Conservation (phyloP, 2,797 vertebrate genomes). For the Percopsis omiscomaycus region DNA sequence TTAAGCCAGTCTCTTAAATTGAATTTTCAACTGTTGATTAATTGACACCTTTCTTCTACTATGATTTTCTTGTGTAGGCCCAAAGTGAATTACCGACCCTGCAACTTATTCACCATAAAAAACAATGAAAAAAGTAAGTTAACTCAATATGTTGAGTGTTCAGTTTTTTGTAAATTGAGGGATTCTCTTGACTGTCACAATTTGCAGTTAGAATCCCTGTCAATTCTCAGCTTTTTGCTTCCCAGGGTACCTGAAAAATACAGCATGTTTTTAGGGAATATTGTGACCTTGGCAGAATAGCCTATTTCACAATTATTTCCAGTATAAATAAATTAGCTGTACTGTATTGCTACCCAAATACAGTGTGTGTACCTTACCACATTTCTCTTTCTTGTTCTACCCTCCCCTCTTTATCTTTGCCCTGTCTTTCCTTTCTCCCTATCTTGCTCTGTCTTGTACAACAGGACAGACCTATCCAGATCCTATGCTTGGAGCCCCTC, state of each 20-base stretch:
- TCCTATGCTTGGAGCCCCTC: constrained; percentile 66
- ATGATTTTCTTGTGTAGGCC: constrained; percentile 55
- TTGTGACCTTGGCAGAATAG: too few relatives aligned
- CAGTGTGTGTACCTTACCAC: too few relatives aligned
- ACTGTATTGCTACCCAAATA: too few relatives aligned
- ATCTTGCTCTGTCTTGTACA: constrained; percentile 1
- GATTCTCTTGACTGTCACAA: constrained; percentile 1
- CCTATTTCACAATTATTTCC: too few relatives aligned
- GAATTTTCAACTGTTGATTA: constrained; percentile 15
- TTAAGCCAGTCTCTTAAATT: constrained; percentile 26
- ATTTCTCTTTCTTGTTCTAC: not conserved
- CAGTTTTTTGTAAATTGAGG: constrained; percentile 16
- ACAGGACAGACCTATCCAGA: constrained; percentile 68
- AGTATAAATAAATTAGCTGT: too few relatives aligned
- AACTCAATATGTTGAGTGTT: not conserved
- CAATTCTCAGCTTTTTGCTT: too few relatives aligned
- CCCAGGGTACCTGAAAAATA: too few relatives aligned
- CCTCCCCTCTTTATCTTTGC: not conserved
- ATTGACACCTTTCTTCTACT: constrained; percentile 17
- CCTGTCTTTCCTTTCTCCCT: not conserved
- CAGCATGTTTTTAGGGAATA: too few relatives aligned
- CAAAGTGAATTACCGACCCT: constrained; percentile 61
- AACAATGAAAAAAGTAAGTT: constrained; percentile 72
- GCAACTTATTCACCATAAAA: constrained; percentile 52
- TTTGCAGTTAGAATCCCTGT: constrained; percentile 28